Evolutionary conservation across 2,797 vertebrate species (phyloP), one percentile per base, ranked within the genome.

Genomic region (Neosilurus mollespiculum): DNA sequence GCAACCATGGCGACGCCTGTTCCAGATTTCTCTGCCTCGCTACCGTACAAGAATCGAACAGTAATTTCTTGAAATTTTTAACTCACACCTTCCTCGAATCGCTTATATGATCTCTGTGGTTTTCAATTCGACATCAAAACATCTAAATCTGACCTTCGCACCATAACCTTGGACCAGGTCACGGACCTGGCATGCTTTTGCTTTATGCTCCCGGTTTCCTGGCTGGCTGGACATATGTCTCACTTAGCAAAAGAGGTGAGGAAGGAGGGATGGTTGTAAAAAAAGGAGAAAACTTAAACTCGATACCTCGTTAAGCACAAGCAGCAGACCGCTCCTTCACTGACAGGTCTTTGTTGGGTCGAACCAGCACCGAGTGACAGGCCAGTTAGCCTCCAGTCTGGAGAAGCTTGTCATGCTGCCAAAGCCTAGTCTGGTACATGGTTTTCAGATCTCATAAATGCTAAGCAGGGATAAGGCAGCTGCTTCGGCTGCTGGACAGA

Each of bases 401-500:
- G 82, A 84, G 75, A 84, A 85, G 81, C 84, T 84, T 87, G 89
- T 90, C 88, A 85, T 71, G 43, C 86, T 89, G 88, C 89, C 88
- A 88, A 87, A 78, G 82, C 62, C 84, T 77, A 83, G 86, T 83
- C 70, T 83, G 84, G 81, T 83, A 87, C 86, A 85, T 87, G 87
- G 87, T 89, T 88, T 88, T 86, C 85, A 88, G 85, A 89, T 84
- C 87, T 88, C 84, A 88, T 88, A 89, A 86, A 90, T 88, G 89
- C 89, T 87, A 87, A 89, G 87, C 78, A 86, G 83, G 81, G 83
- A 81, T 85, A 81, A 85, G 85, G 86, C 83, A 80, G 78, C 81
- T 87, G 84, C 84, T 80, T 82, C 66, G 62, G 78, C 82, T 81
- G 69, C 86, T 80, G 87, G 86, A 83, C 87, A 82, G 84, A 81